Evolutionary conservation across 2,113 vertebrate species (phyloP), one percentile per base, ranked within the genome.

Genomic region (Cepphus grylle): DNA sequence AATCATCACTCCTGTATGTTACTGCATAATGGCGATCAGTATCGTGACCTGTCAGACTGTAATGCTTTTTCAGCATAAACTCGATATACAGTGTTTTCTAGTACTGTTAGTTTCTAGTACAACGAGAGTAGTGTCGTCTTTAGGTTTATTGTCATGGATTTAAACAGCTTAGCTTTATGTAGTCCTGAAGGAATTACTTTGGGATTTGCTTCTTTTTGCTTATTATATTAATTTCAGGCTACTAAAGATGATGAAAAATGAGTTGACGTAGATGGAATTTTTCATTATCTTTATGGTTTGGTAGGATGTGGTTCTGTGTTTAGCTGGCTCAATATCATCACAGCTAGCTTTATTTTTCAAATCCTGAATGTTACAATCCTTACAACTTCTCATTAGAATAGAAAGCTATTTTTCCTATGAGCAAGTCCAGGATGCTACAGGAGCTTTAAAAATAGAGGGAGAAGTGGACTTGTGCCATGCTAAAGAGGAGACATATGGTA

Each of bases 211-310:
- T 58, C 20, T 90, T 87, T 94, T 96, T 79, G 19, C 22, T n/a
- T 42, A 32, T 55, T 74, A 12, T 65, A 58, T 74, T 83, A 91
- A 81, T 66, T 92, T 94, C 29, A 50, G 25, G 4, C 38, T 91
- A 59, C 78, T 91, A 82, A 36, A 90, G 34, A 22, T 93, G 45
- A 72, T 95, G 45, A 91, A 94, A 96, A 94, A 70, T 91, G 13
- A 73, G 11, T 92, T 91, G 49, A 52, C 81, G 30, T 73, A 86
- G 23, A 14, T 85, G 8, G 38, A 83, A n/a, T 89, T 58, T 61
- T 83, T 72, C 1, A 27, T 58, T 88, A 32, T 77, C 74, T 65
- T 93, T 59, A 47, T 62, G 25, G 14, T 79, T 93, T 91, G 86
- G 50, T 81, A 77, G 21, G 85, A 62, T 81, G 72, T 73, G 21